A percentile compares a stretch with the other conserved stretches of the same genome.
phyloP scores from a whole-genome alignment of 2,888 invertebrate genomes.

The Caenorhabditis virilis region DNA sequence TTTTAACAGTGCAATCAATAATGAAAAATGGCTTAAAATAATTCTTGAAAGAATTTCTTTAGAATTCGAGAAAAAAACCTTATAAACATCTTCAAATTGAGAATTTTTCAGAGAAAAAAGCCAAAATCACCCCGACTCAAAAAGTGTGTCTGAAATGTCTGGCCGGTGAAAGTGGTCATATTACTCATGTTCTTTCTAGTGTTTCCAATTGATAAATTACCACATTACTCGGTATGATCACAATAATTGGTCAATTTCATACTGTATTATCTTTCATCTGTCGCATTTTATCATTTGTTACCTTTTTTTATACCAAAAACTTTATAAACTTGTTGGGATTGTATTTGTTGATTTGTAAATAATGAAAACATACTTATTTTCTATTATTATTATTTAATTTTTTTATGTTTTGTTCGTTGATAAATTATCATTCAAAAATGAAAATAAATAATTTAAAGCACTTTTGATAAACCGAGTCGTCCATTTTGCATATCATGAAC shows the following conservation, averaged over 20 bases:
- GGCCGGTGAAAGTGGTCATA: constrained; percentile 53
- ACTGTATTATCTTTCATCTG: not conserved
- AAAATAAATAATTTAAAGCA: not conserved
- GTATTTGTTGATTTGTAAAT: not conserved
- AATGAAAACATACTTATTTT: constrained; percentile 2
- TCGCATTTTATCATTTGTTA: not conserved
- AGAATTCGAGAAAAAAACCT: not conserved
- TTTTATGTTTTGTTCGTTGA: too few relatives aligned
- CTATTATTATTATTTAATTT: too few relatives aligned
- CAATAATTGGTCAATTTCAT: too few relatives aligned
- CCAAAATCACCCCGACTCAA: constrained; percentile 35
- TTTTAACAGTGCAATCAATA: not conserved
- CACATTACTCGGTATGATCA: too few relatives aligned
- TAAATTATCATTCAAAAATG: constrained; percentile 1
- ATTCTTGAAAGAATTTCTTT: not conserved
- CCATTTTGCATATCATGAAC: constrained; percentile 36
- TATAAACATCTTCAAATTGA: not conserved
- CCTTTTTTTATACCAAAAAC: not conserved
- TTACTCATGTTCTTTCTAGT: constrained; percentile 49
- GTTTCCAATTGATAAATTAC: constrained; percentile 33
- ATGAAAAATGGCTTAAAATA: not conserved
- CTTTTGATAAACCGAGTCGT: constrained; percentile 28
- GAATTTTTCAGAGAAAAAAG: constrained; percentile 40
- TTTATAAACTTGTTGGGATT: too few relatives aligned
- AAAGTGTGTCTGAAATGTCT: constrained; percentile 54